Evolutionary conservation across 2,888 invertebrate genomes (phyloP).

Genomic region (Microchrysa polita): DNA sequence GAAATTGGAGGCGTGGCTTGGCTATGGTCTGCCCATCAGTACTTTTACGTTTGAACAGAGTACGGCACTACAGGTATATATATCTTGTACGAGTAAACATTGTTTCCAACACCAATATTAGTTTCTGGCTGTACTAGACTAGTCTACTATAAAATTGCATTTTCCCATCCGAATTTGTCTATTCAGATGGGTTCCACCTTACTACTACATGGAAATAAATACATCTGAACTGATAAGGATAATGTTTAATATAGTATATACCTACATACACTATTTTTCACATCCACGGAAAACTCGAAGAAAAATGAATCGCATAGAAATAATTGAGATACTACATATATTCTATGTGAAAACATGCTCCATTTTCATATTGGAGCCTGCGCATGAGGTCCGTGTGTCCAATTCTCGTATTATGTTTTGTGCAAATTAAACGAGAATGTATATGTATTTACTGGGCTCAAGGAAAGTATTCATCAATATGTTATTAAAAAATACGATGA

Average conservation of each 20-base stretch:
- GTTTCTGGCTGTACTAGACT: constrained; percentile 44
- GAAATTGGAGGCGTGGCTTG: constrained; percentile 45
- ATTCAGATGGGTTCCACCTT: too few relatives aligned
- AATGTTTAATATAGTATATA: neutral
- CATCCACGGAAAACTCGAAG: neutral
- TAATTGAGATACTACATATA: constrained; percentile 28
- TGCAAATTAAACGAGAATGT: constrained; percentile 15
- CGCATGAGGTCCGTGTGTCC: neutral
- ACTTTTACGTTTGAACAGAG: too few relatives aligned
- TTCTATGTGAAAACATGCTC: constrained; percentile 9
- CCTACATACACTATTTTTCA: neutral
- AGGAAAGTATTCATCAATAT: constrained; percentile 27
- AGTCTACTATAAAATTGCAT: too few relatives aligned
- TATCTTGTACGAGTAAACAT: constrained; percentile 34
- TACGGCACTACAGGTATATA: neutral
- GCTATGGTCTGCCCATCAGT: constrained; percentile 40
- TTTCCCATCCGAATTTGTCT: too few relatives aligned
- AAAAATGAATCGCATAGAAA: constrained; percentile 15
- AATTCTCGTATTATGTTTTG: neutral
- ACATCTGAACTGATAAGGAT: constrained; percentile 6
- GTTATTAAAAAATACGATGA: constrained; percentile 39
- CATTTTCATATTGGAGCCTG: constrained; percentile 32
- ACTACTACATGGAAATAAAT: neutral
- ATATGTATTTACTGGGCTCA: constrained; percentile 21
- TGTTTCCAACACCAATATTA: constrained; percentile 47